Evolutionary conservation across 92 coral and sea anemone genomes (phyloP), one percentile per base, ranked within the genome.

Genomic region (Diadumene lineata): DNA sequence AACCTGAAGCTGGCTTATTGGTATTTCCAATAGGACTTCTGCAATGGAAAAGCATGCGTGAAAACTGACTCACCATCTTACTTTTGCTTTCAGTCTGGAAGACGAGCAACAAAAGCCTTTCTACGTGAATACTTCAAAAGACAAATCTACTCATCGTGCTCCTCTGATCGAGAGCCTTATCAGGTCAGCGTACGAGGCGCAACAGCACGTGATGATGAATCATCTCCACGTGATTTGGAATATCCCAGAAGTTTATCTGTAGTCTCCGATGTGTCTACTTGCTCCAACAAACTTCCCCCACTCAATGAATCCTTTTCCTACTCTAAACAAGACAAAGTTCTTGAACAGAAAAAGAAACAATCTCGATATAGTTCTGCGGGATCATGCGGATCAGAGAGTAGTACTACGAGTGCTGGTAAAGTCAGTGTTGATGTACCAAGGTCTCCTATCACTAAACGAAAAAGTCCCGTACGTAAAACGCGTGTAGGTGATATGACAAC

Each of bases 51-150:
- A n/a, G n/a, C n/a, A n/a, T n/a, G n/a, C n/a, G n/a, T n/a, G n/a
- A n/a, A n/a, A 19, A 23, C 6, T 4, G 48, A 6, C 48, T 38
- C 13, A 4, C 48, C 13, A 4, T 38, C 6, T 38, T 38, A 6
- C 13, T 13, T 38, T 4, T 38, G 13, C 28, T 13, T 44, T 38
- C 56, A 74, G 97, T 89, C 97, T 44, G 99, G 99, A 19, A 86
- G 82, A 67, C 85, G 97, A 76, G 99, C 99, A 19, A 96, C 99
- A 19, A 85, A 93, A 63, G 99, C 99, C 22, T 96, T 84, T 78
- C 90, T 96, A 11, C 91, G 92, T 22, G 99, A 96, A 48, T 87
- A 81, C 73, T 82, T 38, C 34, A 66, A 23, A 80, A 66, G 50
- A 72, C 69, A 32, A 83, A 30, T 62, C 43, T 62, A 80, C 38